Evolutionary conservation across 2,797 vertebrate species (phyloP), one percentile per base, ranked within the genome.

Genomic region (Lagocephalus sceleratus): DNA sequence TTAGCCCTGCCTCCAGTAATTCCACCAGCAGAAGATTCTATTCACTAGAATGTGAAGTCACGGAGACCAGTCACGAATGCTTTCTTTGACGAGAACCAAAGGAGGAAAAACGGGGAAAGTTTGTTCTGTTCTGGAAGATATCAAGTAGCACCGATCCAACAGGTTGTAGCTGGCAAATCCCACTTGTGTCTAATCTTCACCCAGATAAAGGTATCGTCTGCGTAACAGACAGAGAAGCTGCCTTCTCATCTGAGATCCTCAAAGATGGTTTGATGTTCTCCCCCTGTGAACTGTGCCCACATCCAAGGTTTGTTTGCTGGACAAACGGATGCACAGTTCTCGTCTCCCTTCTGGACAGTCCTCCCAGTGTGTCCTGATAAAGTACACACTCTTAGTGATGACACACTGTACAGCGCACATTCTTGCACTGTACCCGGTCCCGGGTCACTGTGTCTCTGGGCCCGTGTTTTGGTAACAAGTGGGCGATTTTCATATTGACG

Each of bases 171-270:
- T 49, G 49, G 65, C 19, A 60, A 71, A 68, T 59, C 69, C 63
- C 70, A 75, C 68, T 71, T 80, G 70, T 38, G 71, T 67, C 75
- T 78, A 47, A 8, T 78, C 68, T 68, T 56, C 64, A 35, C 60
- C 71, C 52, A 55, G 38, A 63, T 69, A 73, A 69, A 69, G 40
- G 60, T 49, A 29, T 47, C 20, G n/a, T 49, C 47, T 68, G 69
- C 56, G 29, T 25, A 46, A 52, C 51, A 58, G 63, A 62, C 41
- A 66, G 54, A 75, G 75, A 63, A 76, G 71, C 60, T 68, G 74
- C 81, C 75, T 56, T 49, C 73, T 77, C 71, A 75, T 85, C 79
- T 68, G 52, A 71, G 77, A 79, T 70, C 78, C 75, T 81, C 78
- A 84, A 80, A 79, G 79, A 73, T 50, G 55, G 68, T 66, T 75